Conservation (phyloP, 2,888 invertebrate species). For the Lasioglossum leucozonium region DNA sequence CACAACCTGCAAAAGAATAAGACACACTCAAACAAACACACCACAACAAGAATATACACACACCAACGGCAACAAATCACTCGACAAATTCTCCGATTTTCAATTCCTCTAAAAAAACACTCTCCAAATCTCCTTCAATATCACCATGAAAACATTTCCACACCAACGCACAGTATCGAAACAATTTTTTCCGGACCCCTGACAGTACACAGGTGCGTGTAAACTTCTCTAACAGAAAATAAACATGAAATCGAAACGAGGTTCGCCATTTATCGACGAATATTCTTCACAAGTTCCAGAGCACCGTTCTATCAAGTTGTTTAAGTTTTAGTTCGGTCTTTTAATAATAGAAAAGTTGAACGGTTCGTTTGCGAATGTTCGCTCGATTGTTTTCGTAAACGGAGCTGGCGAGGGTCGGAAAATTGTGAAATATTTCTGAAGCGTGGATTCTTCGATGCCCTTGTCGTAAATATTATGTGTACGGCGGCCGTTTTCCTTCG, state of each 20-base stretch:
- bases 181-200: background rate
- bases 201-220: background rate
- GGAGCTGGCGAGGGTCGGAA: background rate
- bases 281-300: background rate
- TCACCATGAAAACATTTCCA: too few species aligned
- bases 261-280: background rate
- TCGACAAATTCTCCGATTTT: too few species aligned
- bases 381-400: constrained; percentile 12
- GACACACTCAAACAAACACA: background rate
- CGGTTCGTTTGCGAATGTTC: background rate
- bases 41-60: too few species aligned
- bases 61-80: too few species aligned
- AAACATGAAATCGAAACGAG: background rate
- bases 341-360: constrained; percentile 16
- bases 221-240: background rate
- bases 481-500: constrained; percentile 38
- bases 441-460: constrained; percentile 39
- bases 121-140: too few species aligned
- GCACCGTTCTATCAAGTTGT: too few species aligned
- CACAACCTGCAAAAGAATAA: background rate
- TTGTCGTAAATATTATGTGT: constrained; percentile 63
- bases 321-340: background rate
- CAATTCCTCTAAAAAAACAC: too few species aligned
- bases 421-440: constrained; percentile 31
- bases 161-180: too few species aligned